Evolutionary conservation across 2,888 invertebrate genomes (phyloP).

Genomic region (Pyrocoelia pectoralis): DNA sequence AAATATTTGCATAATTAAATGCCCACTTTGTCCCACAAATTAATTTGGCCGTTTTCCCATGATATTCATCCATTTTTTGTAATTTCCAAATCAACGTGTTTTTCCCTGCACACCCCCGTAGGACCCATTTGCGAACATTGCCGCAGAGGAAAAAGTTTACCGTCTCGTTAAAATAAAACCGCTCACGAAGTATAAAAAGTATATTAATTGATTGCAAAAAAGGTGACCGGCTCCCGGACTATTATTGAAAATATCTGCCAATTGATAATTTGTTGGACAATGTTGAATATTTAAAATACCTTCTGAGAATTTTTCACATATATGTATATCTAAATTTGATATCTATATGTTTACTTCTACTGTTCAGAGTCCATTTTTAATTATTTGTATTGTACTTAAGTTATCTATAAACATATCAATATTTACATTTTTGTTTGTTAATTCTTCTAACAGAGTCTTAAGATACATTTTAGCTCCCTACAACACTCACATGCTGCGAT

Average conservation of each 20-base stretch:
- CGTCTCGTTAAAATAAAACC: no score
- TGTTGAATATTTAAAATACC: neutral
- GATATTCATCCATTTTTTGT: no score
- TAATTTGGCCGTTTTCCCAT: no score
- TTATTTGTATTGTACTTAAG: conserved; percentile 5
- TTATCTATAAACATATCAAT: conserved; percentile 7
- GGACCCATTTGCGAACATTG: no score
- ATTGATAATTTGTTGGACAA: conserved; percentile 2
- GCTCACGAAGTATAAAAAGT: no score
- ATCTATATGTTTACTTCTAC: neutral
- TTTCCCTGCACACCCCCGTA: no score
- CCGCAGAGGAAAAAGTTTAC: no score
- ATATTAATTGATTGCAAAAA: no score
- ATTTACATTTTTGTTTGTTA: neutral
- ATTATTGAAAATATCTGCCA: conserved; percentile 4
- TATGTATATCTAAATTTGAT: conserved; percentile 2
- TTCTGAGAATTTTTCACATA: conserved; percentile 3
- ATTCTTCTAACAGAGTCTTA: neutral
- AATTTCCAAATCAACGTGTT: no score
- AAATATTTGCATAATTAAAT: no score
- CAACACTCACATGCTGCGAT: conserved; percentile 4
- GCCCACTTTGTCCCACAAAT: no score
- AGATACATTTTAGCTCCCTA: conserved; percentile 2
- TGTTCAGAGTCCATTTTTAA: conserved; percentile 1
- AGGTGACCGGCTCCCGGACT: no score